Evolutionary conservation across 2,113 vertebrate genomes (phyloP).

Genomic region (Condylura cristata): DNA sequence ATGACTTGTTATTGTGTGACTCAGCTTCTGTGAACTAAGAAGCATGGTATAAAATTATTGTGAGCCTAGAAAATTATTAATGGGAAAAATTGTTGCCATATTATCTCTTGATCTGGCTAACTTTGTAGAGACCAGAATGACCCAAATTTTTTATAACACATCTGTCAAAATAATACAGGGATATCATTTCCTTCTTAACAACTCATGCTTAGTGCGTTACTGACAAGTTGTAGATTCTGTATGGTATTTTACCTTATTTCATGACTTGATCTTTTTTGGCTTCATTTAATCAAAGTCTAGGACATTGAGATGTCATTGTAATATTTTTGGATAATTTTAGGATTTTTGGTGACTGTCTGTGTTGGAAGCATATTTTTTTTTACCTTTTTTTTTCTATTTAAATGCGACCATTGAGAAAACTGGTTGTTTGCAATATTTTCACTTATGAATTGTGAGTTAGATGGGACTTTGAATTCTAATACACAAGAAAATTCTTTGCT

Average conservation of each 20-base stretch:
- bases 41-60: conserved; percentile 24
- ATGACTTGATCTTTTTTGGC: conserved; percentile 27
- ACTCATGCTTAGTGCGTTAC: background rate
- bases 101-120: conserved; percentile 24
- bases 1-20: background rate
- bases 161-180: conserved; percentile 14
- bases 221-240: conserved; percentile 9
- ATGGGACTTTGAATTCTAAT: conserved; percentile 32
- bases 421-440: conserved; percentile 25
- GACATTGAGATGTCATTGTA: background rate
- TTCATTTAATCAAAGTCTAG: conserved; percentile 37
- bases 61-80: conserved; percentile 46
- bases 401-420: conserved; percentile 22
- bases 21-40: conserved; percentile 23
- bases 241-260: conserved; percentile 15
- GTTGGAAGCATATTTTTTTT: conserved; percentile 46
- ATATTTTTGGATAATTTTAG: background rate
- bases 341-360: background rate
- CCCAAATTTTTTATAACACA: conserved; percentile 10
- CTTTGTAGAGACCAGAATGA: background rate
- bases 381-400: background rate
- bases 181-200: background rate
- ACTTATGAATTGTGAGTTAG: background rate
- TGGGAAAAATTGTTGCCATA: conserved; percentile 11
- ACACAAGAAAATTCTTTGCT: background rate